Evolutionary conservation across 2,113 vertebrate species (phyloP), one percentile per base, ranked within the genome.

Genomic region (Macroglossus sobrinus): DNA sequence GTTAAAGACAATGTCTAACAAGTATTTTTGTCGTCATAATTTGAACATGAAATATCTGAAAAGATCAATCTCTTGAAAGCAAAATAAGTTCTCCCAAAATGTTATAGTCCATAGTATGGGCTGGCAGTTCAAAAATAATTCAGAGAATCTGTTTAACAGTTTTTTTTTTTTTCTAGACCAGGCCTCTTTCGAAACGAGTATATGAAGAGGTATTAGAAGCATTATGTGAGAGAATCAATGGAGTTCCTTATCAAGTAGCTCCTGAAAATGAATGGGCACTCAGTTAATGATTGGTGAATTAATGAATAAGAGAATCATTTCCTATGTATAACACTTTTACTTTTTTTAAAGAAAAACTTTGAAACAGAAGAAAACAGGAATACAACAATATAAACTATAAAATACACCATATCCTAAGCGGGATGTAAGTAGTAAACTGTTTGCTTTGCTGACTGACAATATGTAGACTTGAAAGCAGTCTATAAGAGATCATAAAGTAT

Each of bases 341-440:
- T 79, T 57, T 19, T 57, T 89, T 94, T 72, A 78, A 90, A 72
- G 74, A 63, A 90, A 91, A 85, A n/a, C n/a, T 75, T n/a, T 94
- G 92, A 76, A 96, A 91, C 9, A 91, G 35, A 47, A 90, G 86
- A 72, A 40, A 53, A 91, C 16, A 91, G 68, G 53, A 16, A 89
- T 2, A 4, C 4, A 81, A 45, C 79, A 76, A 84, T 30, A 71
- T 50, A 91, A 71, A 85, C 47, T 47, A 80, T n/a, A 57, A 81
- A 64, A 91, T 66, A 50, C 19, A 13, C 72, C 50, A 66, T 40
- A 4, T 53, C 50, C 19, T 84, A 88, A 30, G 57, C 30, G 33
- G 11, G n/a, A 64, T 43, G 1, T 68, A 86, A 84, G 63, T 11
- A 59, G 24, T 61, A 69, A 87, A 68, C 38, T 43, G 15, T 53